Evolutionary conservation across 2,888 invertebrate species (phyloP), one percentile per base, ranked within the genome.

Genomic region (Thymelicus sylvestris): DNA sequence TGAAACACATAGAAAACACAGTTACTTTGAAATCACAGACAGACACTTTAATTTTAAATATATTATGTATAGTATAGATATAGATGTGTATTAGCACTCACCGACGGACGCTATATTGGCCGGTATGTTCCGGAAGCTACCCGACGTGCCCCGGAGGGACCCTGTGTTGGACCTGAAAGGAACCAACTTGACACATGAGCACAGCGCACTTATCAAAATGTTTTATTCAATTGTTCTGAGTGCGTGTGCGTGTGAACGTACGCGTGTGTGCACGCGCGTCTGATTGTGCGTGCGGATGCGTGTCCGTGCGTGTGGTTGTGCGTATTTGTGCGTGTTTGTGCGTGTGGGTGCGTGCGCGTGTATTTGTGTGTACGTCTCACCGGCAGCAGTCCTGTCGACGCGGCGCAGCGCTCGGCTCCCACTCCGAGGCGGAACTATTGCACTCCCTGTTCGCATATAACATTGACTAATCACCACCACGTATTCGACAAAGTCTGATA

Each of bases 131-230:
- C 81, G 75, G 19, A 79, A 74, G 8, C 81, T 79, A 70, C 79
- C 80, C 0, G 87, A 81, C 48, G 82, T 80, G 66, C 87, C 84
- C 2, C 87, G 83, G 24, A 81, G 74, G 4, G 87, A 81, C 0
- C 86, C 86, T 4, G 78, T 72, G 48, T 67, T 74, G 0, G 77
- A 76, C 48, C 80, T 79, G 74, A 6, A 31, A 38, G 13, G 15
- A 4, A 57, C 38, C 5, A 55, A 55, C 55, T 24, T 15, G 31
- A 31, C 31, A 19, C 52, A 52, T 52, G 4, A 52, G 8, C 7
- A 52, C 50, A 52, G 0, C 24, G 6, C 10, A 12, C 0, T 10
- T 8, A 44, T 41, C 39, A 19, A 19, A 19, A 19, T 19, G 19
- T 31, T 31, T 31, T 31, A 31, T 31, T 31, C 0, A 31, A 31